Percentiles rank a stretch among this genome's conserved stretches.
These are phyloP conservation scores for Myotis daubentonii DNA, from an alignment of 2,797 vertebrate species.

Conservation along the genomic window DNA sequence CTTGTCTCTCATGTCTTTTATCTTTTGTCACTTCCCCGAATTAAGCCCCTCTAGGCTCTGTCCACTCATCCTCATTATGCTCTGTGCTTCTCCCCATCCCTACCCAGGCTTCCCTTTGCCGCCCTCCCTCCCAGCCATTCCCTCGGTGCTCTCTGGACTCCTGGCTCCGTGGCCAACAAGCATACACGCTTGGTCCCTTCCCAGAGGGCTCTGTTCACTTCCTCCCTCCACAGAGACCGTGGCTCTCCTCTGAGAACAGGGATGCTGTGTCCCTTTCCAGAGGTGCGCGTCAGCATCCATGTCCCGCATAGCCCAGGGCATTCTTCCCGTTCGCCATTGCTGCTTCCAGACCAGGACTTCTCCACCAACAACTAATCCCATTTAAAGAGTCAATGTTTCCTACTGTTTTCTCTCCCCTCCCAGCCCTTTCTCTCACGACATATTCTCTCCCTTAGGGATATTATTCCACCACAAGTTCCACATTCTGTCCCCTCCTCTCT, in stretches of 20 bases:
- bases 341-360: not conserved
- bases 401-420: not conserved
- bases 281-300: not conserved
- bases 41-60: not conserved
- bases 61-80: not conserved
- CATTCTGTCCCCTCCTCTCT: not conserved
- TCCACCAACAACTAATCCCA: not conserved
- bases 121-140: not conserved
- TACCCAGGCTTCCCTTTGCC: not conserved
- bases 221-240: not conserved
- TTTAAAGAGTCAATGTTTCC: not conserved
- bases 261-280: not conserved
- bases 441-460: not conserved
- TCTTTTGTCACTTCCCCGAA: not conserved
- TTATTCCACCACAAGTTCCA: not conserved
- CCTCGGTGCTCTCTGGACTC: not conserved
- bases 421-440: not conserved
- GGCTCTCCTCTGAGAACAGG: not conserved
- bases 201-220: not conserved
- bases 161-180: not conserved
- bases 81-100: not conserved
- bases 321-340: not conserved
- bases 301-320: not conserved
- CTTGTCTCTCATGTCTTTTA: not conserved
- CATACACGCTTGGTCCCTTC: not conserved